Evolutionary conservation across 2,113 vertebrate species (phyloP).

Genomic region (Thinocorus orbignyianus): DNA sequence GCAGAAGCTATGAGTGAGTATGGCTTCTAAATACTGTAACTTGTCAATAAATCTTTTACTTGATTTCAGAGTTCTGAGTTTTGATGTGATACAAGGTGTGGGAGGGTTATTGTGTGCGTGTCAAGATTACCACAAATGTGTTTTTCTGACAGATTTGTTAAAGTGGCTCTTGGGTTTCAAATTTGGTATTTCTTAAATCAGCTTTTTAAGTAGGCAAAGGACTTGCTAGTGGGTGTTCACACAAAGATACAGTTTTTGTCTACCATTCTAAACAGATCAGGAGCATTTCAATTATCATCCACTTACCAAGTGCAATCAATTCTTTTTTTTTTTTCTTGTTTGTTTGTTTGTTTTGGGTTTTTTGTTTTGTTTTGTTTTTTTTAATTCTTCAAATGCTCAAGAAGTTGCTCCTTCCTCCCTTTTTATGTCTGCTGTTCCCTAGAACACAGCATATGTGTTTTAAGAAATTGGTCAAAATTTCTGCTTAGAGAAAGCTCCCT

Average conservation of each 20-base stretch:
- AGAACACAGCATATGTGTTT: background rate
- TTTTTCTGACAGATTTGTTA: background rate
- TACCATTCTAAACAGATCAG: background rate
- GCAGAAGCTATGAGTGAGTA: background rate
- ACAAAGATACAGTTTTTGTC: background rate
- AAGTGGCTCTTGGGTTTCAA: background rate
- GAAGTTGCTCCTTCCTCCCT: background rate
- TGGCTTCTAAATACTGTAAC: constrained; percentile 32
- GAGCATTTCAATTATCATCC: background rate
- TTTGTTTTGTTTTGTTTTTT: background rate
- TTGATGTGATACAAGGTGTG: background rate
- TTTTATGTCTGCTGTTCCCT: background rate
- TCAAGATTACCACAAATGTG: accelerated
- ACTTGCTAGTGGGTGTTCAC: background rate
- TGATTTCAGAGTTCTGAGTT: constrained; percentile 7
- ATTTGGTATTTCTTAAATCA: background rate
- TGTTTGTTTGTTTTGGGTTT: background rate
- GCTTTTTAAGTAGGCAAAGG: background rate
- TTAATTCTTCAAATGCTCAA: background rate
- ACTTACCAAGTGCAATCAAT: background rate
- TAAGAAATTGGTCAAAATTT: background rate
- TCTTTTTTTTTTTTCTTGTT: background rate
- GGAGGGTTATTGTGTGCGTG: accelerated
- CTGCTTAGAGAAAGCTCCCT: background rate
- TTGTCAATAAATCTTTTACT: constrained; percentile 60